These are phyloP conservation scores for Pseudorhiza aurosa DNA, from an alignment of 30 jellyfish, hydroid and myxozoan genomes.

Conservation along the genomic window DNA sequence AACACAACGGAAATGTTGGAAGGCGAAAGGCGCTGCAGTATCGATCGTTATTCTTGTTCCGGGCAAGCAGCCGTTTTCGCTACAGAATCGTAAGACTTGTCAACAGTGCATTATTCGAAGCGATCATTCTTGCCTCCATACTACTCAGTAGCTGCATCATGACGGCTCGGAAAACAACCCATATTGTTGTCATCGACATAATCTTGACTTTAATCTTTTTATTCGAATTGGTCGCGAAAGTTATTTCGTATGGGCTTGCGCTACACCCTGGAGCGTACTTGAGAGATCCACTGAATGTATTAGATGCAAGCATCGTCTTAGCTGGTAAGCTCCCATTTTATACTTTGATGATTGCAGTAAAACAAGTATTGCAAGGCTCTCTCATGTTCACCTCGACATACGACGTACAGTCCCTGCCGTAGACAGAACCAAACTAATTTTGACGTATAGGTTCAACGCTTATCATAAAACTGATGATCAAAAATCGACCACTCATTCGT, in stretches of 20 bases:
- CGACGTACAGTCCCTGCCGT: not conserved
- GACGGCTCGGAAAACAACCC: not conserved
- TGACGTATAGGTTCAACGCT: not conserved
- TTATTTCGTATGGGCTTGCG: constrained; percentile 73
- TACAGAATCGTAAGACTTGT: constrained; percentile 27
- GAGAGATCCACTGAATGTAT: constrained; percentile 74
- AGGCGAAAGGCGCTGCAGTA: constrained; percentile 29
- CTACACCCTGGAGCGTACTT: constrained; percentile 63
- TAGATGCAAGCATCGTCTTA: constrained; percentile 58
- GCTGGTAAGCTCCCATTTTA: constrained; percentile 36
- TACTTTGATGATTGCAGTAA: too few species aligned
- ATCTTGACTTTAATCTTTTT: constrained; percentile 33
- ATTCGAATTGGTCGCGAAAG: constrained; percentile 61
- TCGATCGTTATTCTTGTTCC: constrained; percentile 59
- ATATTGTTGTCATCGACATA: constrained; percentile 5
- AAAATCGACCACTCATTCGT: too few species aligned
- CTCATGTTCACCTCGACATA: not conserved
- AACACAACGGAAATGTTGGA: constrained; percentile 2
- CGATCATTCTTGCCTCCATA: constrained; percentile 11
- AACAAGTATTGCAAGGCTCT: not conserved
- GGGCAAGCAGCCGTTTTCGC: constrained; percentile 41
- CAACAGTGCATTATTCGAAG: constrained; percentile 25
- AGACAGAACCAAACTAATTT: not conserved
- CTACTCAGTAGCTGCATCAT: constrained; percentile 58
- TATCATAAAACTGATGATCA: not conserved